Evolutionary conservation across 2,113 vertebrate species (phyloP), one percentile per base, ranked within the genome.

Genomic region (Mustela lutreola): DNA sequence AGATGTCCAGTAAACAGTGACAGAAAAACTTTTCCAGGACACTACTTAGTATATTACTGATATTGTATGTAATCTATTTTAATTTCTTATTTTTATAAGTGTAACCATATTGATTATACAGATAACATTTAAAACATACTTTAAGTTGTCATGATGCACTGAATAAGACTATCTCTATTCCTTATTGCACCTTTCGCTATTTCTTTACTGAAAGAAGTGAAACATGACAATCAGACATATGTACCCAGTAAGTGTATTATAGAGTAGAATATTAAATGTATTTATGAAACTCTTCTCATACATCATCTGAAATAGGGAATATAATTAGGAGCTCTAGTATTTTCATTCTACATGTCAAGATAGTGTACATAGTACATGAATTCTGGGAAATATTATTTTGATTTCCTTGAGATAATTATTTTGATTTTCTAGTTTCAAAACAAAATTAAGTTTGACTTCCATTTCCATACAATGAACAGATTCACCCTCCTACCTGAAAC

Each of bases 31-130:
- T 96, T 87, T 85, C 36, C 84, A 24, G 14, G 4, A 22, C 1
- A 84, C 7, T n/a, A 39, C 0, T 0, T 65, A 36, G 2, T 50
- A 39, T 76, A 70, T 83, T 71, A 73, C 39, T 26, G 0, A 45
- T 50, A 62, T 56, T 93, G 4, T 36, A 75, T 50, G 1, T 39
- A 83, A 87, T 62, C 19, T 75, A 56, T 86, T 76, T 85, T 73
- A 63, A 56, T 90, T 89, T 75, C 19, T 89, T 82, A 65, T 28
- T 86, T 95, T 80, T 42, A 83, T 85, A 67, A 82, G 79, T 28
- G 1, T 45, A 53, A 71, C 18, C 1, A 56, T 71, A 42, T 79
- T 11, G 2, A 50, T 79, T 89, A 67, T 48, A 80, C 50, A 92
- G 18, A 31, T 56, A 83, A 60, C 16, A 78, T 82, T 91, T 94